phyloP scores from a whole-genome alignment of 2,797 vertebrate genomes.

The Kryptopterus vitreolus region DNA sequence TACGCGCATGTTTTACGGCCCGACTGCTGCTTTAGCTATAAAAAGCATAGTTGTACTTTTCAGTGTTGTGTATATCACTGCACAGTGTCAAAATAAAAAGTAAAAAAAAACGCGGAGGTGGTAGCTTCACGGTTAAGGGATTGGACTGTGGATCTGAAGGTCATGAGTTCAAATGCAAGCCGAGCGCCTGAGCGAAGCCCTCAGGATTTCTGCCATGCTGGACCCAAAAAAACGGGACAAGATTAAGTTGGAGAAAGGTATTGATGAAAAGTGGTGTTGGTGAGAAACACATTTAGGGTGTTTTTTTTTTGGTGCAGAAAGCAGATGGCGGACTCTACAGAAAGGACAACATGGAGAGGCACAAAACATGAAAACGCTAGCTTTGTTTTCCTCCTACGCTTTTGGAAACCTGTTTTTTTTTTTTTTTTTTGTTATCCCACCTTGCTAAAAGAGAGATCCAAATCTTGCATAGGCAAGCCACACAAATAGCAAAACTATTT shows the following conservation, averaged over 20 bases:
- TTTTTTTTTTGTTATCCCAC: conserved; percentile 4
- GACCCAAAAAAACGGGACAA: conserved; percentile 1
- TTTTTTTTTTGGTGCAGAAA: conserved; percentile 34
- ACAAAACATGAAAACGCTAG: not conserved
- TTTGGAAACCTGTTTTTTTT: conserved; percentile 6
- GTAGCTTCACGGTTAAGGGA: too few relatives aligned
- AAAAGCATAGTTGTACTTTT: not conserved
- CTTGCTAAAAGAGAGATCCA: conserved; percentile 4
- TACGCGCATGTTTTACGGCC: not conserved
- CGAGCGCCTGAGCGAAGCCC: too few relatives aligned
- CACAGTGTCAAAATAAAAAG: not conserved
- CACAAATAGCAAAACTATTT: conserved; percentile 20
- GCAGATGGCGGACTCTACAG: conserved; percentile 45
- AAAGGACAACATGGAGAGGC: conserved; percentile 15
- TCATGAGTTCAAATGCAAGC: too few relatives aligned
- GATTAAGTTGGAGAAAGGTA: not conserved
- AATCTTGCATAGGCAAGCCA: not conserved
- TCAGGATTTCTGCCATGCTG: too few relatives aligned
- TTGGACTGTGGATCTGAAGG: too few relatives aligned
- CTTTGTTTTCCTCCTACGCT: not conserved
- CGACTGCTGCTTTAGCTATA: not conserved
- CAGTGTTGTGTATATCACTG: not conserved
- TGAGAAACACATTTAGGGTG: conserved; percentile 28
- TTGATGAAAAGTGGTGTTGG: conserved; percentile 20
- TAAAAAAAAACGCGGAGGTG: not conserved